These are phyloP conservation scores for Teleogryllus oceanicus DNA, from an alignment of 2,888 invertebrate species.

Conservation along the genomic window DNA sequence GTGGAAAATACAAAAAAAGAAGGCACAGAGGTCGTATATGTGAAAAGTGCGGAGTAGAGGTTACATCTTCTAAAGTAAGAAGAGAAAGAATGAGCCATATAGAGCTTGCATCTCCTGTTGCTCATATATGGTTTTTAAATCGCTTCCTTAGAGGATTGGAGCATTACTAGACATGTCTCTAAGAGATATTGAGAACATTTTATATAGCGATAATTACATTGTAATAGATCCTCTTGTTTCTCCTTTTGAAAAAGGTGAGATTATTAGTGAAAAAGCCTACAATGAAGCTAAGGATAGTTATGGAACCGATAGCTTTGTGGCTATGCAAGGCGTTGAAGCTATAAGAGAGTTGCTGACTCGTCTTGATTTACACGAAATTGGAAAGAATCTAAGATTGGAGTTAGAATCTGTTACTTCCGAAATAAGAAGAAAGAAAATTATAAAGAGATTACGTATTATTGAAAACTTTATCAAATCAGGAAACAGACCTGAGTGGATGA, in stretches of 20 bases:
- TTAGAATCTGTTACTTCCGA: slow-evolving; percentile 19
- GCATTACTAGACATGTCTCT: slow-evolving; percentile 19
- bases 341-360: slow-evolving; percentile 26
- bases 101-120: slow-evolving; percentile 22
- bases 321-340: slow-evolving; percentile 10
- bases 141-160: neutral
- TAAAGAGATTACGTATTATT: slow-evolving; percentile 20
- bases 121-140: slow-evolving; percentile 10
- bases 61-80: slow-evolving; percentile 28
- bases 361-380: slow-evolving; percentile 23
- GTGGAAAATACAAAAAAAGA: slow-evolving; percentile 32
- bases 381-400: neutral
- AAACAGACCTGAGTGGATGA: slow-evolving; percentile 32
- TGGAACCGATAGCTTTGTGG: neutral
- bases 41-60: slow-evolving; percentile 32
- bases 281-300: slow-evolving; percentile 11
- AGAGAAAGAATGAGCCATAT: slow-evolving; percentile 34
- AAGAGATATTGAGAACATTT: slow-evolving; percentile 21
- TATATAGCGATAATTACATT: slow-evolving; percentile 20
- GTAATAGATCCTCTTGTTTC: neutral
- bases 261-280: slow-evolving; percentile 24
- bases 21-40: slow-evolving; percentile 28
- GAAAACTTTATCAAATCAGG: slow-evolving; percentile 28
- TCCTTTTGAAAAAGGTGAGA: slow-evolving; percentile 18
- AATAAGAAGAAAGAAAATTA: neutral